Conservation (phyloP, 2,113 vertebrate species). For the Cygnus atratus region DNA sequence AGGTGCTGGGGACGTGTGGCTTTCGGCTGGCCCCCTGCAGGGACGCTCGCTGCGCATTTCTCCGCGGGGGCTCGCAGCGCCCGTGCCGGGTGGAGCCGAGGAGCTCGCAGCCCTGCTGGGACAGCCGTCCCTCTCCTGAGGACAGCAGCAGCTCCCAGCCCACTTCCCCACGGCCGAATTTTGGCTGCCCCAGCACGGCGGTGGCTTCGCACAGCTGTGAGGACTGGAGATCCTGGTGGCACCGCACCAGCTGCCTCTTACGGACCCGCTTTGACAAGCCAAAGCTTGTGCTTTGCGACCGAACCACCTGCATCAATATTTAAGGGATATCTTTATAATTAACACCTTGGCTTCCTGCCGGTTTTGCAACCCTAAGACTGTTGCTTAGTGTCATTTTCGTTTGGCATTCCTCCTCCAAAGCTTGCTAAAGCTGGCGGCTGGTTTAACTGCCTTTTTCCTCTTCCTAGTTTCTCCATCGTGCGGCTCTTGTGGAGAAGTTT, state of each 20-base stretch:
- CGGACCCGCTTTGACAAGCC: neutral
- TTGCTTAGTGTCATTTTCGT: neutral
- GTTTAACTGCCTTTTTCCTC: neutral
- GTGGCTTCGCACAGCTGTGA: neutral
- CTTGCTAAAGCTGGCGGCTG: neutral
- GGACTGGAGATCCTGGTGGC: fast-evolving
- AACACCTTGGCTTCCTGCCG: neutral
- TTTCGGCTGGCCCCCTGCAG: neutral
- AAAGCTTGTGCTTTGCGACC: neutral
- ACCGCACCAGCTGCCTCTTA: neutral
- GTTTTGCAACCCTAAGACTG: neutral
- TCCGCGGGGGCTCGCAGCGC: too few species aligned
- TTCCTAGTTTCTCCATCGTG: conserved; percentile 42
- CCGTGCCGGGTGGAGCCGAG: too few species aligned
- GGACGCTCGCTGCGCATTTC: neutral
- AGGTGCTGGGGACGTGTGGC: fast-evolving
- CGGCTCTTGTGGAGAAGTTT: conserved; percentile 33
- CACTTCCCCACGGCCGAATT: neutral
- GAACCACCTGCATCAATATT: fast-evolving
- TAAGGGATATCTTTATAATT: neutral
- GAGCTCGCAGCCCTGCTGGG: too few species aligned
- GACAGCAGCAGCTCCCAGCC: neutral
- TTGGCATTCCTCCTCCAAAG: neutral
- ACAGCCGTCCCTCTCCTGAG: neutral
- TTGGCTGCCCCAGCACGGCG: neutral